Evolutionary conservation across 2,797 vertebrate genomes (phyloP).

Genomic region (Pachyuromys duprasi): DNA sequence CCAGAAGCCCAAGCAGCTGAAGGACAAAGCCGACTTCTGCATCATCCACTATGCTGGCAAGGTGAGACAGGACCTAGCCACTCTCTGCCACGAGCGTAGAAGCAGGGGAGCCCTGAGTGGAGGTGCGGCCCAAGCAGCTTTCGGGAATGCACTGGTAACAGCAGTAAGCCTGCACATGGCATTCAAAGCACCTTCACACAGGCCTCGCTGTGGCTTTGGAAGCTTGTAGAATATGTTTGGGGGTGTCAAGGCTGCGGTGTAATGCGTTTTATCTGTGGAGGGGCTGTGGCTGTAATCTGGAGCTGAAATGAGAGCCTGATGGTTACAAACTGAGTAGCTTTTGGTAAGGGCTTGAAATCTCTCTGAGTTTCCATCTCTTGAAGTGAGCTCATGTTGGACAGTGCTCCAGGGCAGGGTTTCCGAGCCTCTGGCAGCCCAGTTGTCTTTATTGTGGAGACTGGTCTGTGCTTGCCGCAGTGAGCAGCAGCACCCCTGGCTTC

Average conservation of each 20-base stretch:
- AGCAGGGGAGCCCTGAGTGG: accelerated
- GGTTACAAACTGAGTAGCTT: neutral
- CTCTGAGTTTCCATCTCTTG: neutral
- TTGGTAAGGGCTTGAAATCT: neutral
- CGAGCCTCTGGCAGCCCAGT: accelerated
- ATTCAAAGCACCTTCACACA: accelerated
- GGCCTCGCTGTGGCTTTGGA: no score
- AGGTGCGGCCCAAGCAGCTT: accelerated
- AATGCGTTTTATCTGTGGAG: accelerated
- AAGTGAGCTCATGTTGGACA: neutral
- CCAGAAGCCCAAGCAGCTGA: slow-evolving; percentile 98
- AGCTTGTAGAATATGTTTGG: accelerated
- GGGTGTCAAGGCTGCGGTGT: neutral
- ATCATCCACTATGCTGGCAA: slow-evolving; percentile 98
- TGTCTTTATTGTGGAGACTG: accelerated
- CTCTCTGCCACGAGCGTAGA: accelerated
- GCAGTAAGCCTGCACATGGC: accelerated
- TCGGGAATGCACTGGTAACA: neutral
- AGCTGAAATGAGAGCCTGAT: neutral
- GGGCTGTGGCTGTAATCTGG: neutral
- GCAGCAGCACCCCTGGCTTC: neutral
- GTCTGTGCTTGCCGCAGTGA: neutral
- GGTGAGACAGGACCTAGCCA: slow-evolving; percentile 85
- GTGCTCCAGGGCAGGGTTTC: neutral
- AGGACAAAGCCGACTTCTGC: slow-evolving; percentile 99